These are phyloP conservation scores for Caradrina kadenii DNA, from an alignment of 2,888 invertebrate genomes.

Conservation along the genomic window DNA sequence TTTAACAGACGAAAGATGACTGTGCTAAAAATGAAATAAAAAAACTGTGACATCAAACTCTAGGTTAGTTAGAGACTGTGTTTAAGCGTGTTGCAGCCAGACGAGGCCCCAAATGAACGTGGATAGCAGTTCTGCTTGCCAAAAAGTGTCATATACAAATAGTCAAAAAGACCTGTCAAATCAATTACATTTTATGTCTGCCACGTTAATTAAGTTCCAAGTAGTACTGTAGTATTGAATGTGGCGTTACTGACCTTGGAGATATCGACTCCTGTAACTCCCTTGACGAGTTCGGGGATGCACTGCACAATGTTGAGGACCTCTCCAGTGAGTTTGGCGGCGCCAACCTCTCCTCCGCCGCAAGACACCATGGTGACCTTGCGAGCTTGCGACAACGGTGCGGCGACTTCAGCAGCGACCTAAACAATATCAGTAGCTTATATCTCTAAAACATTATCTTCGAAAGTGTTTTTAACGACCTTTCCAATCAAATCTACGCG, in stretches of 20 bases:
- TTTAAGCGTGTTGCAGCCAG: slow-evolving; percentile 30
- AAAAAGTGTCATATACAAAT: too few relatives aligned
- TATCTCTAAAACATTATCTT: too few relatives aligned
- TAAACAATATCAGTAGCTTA: slow-evolving; percentile 74
- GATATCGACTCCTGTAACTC: slow-evolving; percentile 98
- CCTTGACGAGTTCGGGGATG: slow-evolving; percentile 97
- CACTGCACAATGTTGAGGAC: slow-evolving; percentile 97
- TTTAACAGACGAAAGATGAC: not conserved
- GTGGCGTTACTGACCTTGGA: slow-evolving; percentile 90
- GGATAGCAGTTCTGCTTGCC: too few relatives aligned
- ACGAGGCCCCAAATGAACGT: not conserved
- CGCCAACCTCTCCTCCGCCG: slow-evolving; percentile 97
- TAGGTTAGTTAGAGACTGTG: slow-evolving; percentile 3
- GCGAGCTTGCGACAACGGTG: slow-evolving; percentile 97
- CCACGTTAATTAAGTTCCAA: not conserved
- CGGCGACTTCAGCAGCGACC: slow-evolving; percentile 99
- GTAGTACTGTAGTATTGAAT: not conserved
- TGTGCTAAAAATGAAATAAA: not conserved
- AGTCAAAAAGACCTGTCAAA: too few relatives aligned
- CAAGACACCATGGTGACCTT: slow-evolving; percentile 99
- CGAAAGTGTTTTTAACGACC: too few relatives aligned
- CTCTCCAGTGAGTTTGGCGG: slow-evolving; percentile 98
- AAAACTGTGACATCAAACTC: slow-evolving; percentile 12
- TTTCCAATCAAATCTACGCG: not conserved
- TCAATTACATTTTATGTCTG: not conserved